A percentile compares a stretch with the other conserved stretches of the same genome.
phyloP scores from a whole-genome alignment of 2,797 vertebrate genomes.

The Megalops cyprinoides region DNA sequence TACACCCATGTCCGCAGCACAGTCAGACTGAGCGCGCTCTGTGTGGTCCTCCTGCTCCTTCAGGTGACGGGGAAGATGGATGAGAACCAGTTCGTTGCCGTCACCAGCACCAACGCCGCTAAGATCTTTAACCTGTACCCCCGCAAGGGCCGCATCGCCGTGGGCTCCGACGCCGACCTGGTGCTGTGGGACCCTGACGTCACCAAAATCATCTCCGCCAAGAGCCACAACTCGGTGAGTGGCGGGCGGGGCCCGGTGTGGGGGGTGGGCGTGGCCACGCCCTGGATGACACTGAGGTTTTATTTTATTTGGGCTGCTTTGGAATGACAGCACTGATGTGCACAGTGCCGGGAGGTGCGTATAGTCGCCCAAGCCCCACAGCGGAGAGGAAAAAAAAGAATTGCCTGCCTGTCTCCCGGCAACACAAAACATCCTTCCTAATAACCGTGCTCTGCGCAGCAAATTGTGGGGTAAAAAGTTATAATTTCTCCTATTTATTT shows the following conservation, averaged over 20 bases:
- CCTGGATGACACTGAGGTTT: too few species aligned
- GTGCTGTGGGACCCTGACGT: constrained; percentile 96
- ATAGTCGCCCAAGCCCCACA: not conserved
- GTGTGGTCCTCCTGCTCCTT: not conserved
- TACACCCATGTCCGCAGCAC: not conserved
- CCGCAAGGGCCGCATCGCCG: constrained; percentile 93
- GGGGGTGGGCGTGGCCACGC: too few species aligned
- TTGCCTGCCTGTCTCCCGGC: not conserved
- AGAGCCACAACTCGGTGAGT: constrained; percentile 92
- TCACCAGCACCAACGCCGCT: constrained; percentile 97
- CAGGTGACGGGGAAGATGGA: constrained; percentile 99
- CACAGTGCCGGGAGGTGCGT: not conserved
- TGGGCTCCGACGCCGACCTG: constrained; percentile 94
- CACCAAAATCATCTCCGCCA: constrained; percentile 94
- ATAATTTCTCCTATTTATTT: not conserved
- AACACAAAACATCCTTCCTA: not conserved
- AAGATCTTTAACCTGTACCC: constrained; percentile 99
- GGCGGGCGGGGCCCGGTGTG: not conserved
- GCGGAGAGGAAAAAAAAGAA: not conserved
- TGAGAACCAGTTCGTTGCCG: constrained; percentile 97
- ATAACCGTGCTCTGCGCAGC: too few species aligned
- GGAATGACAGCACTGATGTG: too few species aligned
- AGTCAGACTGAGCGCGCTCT: not conserved
- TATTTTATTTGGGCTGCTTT: too few species aligned
- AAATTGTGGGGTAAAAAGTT: not conserved